Evolutionary conservation across 2,888 invertebrate genomes (phyloP).

Genomic region (Tanytarsus gracilentus): DNA sequence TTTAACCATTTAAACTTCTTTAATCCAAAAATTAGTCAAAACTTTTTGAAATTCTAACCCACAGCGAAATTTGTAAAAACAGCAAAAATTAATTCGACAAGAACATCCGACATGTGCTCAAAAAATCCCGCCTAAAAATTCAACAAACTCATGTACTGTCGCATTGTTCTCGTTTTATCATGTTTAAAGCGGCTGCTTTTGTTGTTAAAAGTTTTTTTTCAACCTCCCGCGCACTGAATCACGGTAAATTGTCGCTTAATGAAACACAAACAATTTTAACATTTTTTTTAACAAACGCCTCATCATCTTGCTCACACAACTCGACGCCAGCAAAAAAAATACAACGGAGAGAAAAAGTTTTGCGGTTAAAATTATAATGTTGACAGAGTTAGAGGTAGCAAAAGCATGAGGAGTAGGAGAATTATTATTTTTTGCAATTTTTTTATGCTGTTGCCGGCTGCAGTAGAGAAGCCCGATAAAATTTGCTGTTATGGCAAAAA

Average conservation of each 20-base stretch:
- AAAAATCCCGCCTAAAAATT: too few species aligned
- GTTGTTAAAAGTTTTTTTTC: background rate
- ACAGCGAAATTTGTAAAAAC: too few species aligned
- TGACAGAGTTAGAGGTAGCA: background rate
- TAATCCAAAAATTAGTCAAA: too few species aligned
- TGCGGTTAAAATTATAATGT: background rate
- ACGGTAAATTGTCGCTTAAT: conserved; percentile 14
- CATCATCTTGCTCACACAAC: background rate
- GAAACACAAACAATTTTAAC: conserved; percentile 1
- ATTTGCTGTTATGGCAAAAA: too few species aligned
- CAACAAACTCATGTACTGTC: background rate
- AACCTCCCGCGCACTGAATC: background rate
- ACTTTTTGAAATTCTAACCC: too few species aligned
- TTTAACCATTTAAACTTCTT: too few species aligned
- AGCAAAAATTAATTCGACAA: background rate
- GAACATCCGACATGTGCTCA: too few species aligned
- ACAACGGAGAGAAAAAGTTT: background rate
- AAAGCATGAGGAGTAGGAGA: background rate
- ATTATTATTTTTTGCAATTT: background rate
- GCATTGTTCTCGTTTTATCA: background rate
- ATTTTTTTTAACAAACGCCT: background rate
- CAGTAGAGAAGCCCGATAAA: too few species aligned
- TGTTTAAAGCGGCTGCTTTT: background rate
- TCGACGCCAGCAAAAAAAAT: background rate
- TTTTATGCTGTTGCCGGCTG: background rate